A percentile compares a stretch with the other conserved stretches of the same genome.
Evolutionary conservation across 2,113 vertebrate genomes (phyloP).

Genomic region (Oncorhynchus nerka): DNA sequence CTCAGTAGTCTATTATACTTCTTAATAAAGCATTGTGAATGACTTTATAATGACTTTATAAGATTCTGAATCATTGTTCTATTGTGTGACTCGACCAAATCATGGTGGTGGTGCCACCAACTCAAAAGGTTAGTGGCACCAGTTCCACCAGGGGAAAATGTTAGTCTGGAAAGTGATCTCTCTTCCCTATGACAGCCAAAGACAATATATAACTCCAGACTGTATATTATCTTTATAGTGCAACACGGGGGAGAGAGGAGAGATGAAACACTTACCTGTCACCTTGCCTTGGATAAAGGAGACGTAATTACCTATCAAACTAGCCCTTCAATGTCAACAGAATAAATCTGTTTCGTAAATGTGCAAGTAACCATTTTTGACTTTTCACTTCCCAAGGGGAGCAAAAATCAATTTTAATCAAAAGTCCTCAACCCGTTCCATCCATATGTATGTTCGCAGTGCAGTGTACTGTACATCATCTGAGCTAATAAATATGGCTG

Average conservation of each 20-base stretch:
- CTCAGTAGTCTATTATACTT: too few species aligned
- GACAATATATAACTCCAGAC: slow-evolving; percentile 18
- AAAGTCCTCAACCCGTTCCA: slow-evolving; percentile 84
- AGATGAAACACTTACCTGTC: slow-evolving; percentile 89
- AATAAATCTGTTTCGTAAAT: slow-evolving; percentile 96
- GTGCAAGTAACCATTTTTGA: slow-evolving; percentile 95
- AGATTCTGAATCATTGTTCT: too few species aligned
- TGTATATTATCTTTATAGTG: slow-evolving; percentile 83
- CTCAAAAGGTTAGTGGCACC: neutral
- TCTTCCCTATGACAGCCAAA: neutral
- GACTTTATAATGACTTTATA: too few species aligned
- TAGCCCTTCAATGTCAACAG: slow-evolving; percentile 91
- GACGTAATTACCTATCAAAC: slow-evolving; percentile 99
- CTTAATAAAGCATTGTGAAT: too few species aligned
- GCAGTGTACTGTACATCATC: slow-evolving; percentile 82
- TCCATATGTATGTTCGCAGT: slow-evolving; percentile 83
- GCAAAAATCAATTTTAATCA: slow-evolving; percentile 98
- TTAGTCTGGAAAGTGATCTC: neutral
- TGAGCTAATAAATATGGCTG: slow-evolving; percentile 82
- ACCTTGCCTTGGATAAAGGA: slow-evolving; percentile 91
- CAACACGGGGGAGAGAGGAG: slow-evolving; percentile 80
- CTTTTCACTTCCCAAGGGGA: slow-evolving; percentile 89
- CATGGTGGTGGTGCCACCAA: too few species aligned
- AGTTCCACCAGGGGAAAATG: neutral
- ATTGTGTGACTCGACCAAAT: too few species aligned